Conservation (phyloP, 2,797 vertebrate species). For the Lindbergichthys nudifrons region DNA sequence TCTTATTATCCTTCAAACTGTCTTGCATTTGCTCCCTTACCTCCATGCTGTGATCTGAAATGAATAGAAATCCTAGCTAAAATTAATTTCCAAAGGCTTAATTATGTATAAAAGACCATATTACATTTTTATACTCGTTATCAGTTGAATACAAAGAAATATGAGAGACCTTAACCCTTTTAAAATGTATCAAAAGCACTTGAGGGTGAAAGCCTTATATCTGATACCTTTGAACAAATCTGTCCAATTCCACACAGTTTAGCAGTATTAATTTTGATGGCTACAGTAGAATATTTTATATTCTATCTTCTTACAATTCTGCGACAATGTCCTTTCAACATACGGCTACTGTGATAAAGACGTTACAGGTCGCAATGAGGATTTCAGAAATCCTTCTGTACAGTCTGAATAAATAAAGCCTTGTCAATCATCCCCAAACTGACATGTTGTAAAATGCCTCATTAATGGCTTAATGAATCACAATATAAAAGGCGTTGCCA, state of each 20-base stretch:
- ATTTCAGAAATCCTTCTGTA: conserved; percentile 54
- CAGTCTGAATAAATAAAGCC: conserved; percentile 66
- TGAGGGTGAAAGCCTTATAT: conserved; percentile 62
- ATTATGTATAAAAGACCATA: conserved; percentile 56
- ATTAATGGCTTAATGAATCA: conserved; percentile 86
- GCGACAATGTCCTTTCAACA: conserved; percentile 15
- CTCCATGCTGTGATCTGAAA: conserved; percentile 35
- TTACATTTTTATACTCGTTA: conserved; percentile 62
- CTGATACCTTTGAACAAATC: conserved; percentile 71
- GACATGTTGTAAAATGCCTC: conserved; percentile 81
- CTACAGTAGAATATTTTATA: conserved; percentile 30
- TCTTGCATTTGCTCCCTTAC: conserved; percentile 28
- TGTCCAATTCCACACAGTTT: conserved; percentile 69
- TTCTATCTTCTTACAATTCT: conserved; percentile 22
- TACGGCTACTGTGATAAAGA: conserved; percentile 39
- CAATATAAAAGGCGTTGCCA: conserved; percentile 74
- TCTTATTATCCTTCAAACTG: conserved; percentile 43
- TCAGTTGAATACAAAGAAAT: conserved; percentile 65
- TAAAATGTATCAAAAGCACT: conserved; percentile 67
- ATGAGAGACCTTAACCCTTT: conserved; percentile 57
- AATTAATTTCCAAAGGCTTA: conserved; percentile 57
- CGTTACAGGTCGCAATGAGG: conserved; percentile 25
- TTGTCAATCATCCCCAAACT: conserved; percentile 75
- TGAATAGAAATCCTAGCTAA: conserved; percentile 46
- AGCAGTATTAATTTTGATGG: conserved; percentile 60